A percentile compares a stretch with the other conserved stretches of the same genome.
These are phyloP conservation scores for Nycteola revayana DNA, from an alignment of 2,888 invertebrate genomes.

Conservation along the genomic window DNA sequence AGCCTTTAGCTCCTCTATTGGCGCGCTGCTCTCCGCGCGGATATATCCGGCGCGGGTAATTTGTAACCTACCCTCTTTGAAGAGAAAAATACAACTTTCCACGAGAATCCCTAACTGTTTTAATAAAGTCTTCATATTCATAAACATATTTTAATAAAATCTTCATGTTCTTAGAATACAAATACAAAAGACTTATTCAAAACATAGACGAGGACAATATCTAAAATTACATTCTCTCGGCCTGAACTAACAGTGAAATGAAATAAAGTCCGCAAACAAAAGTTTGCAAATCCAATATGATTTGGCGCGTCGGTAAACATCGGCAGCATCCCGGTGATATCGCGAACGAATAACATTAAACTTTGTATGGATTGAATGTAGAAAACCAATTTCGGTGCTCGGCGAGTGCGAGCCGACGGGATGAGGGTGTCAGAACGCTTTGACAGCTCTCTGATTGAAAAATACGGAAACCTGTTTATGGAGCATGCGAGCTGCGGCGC, in stretches of 20 bases:
- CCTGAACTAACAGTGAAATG: conserved; percentile 79
- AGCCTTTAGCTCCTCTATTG: conserved; percentile 48
- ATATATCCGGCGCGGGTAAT: conserved; percentile 69
- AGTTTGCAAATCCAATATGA: conserved; percentile 83
- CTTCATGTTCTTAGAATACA: conserved; percentile 27
- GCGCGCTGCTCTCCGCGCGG: conserved; percentile 47
- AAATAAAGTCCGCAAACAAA: conserved; percentile 82
- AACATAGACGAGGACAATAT: conserved; percentile 61
- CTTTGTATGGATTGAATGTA: conserved; percentile 83
- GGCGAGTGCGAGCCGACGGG: conserved; percentile 82
- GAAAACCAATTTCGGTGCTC: conserved; percentile 83
- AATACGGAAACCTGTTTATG: conserved; percentile 83
- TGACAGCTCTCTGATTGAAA: conserved; percentile 85
- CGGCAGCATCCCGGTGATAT: conserved; percentile 82
- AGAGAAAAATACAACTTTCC: conserved; percentile 2
- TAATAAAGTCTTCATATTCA: conserved; percentile 12
- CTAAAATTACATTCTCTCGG: conserved; percentile 75
- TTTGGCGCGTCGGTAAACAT: conserved; percentile 82
- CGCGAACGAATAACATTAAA: conserved; percentile 83
- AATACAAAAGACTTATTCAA: conserved; percentile 49
- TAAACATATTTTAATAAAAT: conserved; percentile 41
- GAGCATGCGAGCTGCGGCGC: conserved; percentile 67
- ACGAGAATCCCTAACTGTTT: neutral
- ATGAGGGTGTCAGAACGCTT: conserved; percentile 84
- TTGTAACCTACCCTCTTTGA: conserved; percentile 58